phyloP scores from a whole-genome alignment of 2,113 vertebrate genomes.

The Pteronura brasiliensis region DNA sequence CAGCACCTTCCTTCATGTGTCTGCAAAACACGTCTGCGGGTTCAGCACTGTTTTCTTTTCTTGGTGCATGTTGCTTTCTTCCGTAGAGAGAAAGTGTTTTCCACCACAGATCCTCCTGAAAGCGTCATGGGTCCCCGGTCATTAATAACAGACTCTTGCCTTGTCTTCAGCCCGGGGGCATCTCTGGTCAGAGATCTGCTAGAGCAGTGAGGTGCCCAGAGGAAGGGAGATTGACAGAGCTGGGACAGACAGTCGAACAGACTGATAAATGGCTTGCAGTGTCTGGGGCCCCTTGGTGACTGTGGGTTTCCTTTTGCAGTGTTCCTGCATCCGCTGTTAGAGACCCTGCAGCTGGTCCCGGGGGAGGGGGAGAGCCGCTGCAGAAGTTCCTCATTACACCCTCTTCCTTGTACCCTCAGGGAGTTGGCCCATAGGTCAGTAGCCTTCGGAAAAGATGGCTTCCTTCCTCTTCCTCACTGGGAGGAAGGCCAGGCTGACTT shows the following conservation, averaged over 20 bases:
- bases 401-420: not conserved
- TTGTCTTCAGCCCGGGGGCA: not conserved
- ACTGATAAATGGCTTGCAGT: not conserved
- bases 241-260: not conserved
- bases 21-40: not conserved
- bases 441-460: conserved; percentile 16
- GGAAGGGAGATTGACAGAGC: not conserved
- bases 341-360: not conserved
- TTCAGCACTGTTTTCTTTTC: not conserved
- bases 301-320: conserved; percentile 64
- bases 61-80: not conserved
- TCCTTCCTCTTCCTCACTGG: not conserved
- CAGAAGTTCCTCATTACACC: not conserved
- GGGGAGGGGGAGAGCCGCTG: not conserved
- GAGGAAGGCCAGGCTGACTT: not conserved
- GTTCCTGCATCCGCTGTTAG: conserved; percentile 36
- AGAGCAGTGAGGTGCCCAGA: not conserved
- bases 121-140: not conserved
- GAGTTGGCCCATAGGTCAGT: not conserved
- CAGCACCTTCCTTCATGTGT: not conserved
- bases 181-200: not conserved
- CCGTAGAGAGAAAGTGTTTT: not conserved
- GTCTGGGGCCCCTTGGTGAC: not conserved
- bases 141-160: not conserved
- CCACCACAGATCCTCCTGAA: not conserved